Conservation (phyloP, 2,797 vertebrate species). For the Pangasius larnaudii region DNA sequence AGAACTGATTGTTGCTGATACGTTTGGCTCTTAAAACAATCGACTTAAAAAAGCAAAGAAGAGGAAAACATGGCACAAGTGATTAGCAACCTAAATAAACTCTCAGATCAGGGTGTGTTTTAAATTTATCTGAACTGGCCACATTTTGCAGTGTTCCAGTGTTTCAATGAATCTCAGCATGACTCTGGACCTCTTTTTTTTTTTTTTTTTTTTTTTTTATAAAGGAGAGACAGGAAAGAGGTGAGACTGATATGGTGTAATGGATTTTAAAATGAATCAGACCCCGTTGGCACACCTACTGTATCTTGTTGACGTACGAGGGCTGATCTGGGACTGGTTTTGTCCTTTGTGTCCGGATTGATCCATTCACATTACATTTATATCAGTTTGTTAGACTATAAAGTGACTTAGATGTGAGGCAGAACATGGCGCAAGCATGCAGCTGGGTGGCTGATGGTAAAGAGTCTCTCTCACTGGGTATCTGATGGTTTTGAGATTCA, state of each 20-base stretch:
- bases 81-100: slow-evolving; percentile 18
- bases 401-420: not conserved
- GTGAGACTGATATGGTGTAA: not conserved
- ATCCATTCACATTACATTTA: not conserved
- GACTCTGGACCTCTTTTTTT: not conserved
- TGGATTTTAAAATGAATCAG: not conserved
- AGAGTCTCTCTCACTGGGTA: not conserved
- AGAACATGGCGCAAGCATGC: not conserved
- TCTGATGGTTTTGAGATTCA: not conserved
- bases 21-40: not conserved
- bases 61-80: not conserved
- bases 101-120: not conserved
- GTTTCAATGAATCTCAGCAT: slow-evolving; percentile 7
- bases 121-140: not conserved
- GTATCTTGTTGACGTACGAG: not conserved
- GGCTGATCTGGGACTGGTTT: not conserved
- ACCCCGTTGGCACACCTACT: no score
- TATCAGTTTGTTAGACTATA: not conserved
- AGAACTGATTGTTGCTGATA: not conserved
- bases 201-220: not conserved
- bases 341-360: not conserved
- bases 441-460: not conserved
- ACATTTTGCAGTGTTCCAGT: not conserved
- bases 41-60: not conserved
- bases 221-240: slow-evolving; percentile 50